Percentiles rank a stretch among this genome's conserved stretches.
phyloP scores from a whole-genome alignment of 2,888 invertebrate genomes.

The Calliscelio sp. region DNA sequence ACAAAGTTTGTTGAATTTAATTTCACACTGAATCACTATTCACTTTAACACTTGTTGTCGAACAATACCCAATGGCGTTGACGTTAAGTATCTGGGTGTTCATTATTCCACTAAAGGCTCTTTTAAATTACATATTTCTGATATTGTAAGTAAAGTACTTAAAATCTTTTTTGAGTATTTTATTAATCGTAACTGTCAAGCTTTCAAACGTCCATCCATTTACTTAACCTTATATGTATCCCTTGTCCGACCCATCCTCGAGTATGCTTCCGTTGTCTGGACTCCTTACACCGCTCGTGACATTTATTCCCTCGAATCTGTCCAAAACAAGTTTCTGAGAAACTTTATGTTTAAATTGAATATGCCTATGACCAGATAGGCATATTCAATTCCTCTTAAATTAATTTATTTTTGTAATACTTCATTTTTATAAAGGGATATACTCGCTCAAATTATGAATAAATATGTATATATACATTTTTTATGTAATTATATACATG shows the following conservation, averaged over 20 bases:
- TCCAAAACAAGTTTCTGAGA: constrained; percentile 9
- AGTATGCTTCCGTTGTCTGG: constrained; percentile 16
- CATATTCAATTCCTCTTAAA: too few relatives aligned
- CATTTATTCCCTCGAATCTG: not conserved
- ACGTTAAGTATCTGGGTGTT: not conserved
- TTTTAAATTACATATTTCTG: not conserved
- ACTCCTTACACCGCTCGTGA: not conserved
- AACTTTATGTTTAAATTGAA: not conserved
- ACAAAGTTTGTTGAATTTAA: too few relatives aligned
- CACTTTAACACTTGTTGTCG: too few relatives aligned
- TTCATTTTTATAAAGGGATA: too few relatives aligned
- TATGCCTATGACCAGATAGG: not conserved
- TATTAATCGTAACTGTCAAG: not conserved
- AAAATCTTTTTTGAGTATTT: not conserved
- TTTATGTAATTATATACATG: too few relatives aligned
- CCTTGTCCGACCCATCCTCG: not conserved
- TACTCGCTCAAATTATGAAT: too few relatives aligned
- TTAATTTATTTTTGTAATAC: too few relatives aligned
- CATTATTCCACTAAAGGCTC: not conserved
- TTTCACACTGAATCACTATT: too few relatives aligned
- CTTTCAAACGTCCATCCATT: not conserved
- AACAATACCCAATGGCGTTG: not conserved
- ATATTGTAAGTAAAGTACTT: not conserved
- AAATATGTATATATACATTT: too few relatives aligned
- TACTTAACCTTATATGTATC: not conserved